Evolutionary conservation across 1,140 invertebrate genomes (phyloP).

Genomic region (Calosoma granatense): DNA sequence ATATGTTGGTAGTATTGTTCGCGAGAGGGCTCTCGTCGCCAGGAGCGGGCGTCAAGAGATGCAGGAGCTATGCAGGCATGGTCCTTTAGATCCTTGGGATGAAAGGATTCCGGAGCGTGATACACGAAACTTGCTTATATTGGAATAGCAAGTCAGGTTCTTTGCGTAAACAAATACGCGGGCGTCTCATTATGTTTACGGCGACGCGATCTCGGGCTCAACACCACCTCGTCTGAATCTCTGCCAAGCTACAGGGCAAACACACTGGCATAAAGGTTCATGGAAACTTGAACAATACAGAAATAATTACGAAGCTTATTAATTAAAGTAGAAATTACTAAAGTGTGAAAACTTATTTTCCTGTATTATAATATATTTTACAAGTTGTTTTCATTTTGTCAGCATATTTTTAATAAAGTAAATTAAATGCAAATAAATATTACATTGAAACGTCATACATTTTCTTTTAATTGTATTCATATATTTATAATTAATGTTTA

Average conservation of each 20-base stretch:
- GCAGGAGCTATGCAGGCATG: too few relatives aligned
- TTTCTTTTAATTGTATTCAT: neutral
- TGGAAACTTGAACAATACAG: too few relatives aligned
- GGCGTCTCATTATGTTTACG: neutral
- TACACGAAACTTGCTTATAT: constrained; percentile 9
- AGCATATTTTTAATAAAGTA: too few relatives aligned
- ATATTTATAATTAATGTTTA: too few relatives aligned
- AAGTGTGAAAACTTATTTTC: too few relatives aligned
- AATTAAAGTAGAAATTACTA: too few relatives aligned
- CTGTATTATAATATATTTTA: too few relatives aligned
- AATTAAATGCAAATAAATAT: too few relatives aligned
- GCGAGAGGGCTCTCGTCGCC: neutral
- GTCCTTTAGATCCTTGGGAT: neutral
- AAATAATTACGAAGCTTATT: too few relatives aligned
- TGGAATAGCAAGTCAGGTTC: constrained; percentile 5
- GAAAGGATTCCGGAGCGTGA: neutral
- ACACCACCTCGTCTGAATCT: neutral
- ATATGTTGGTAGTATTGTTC: constrained; percentile 3
- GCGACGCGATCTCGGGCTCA: neutral
- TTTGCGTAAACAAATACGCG: constrained; percentile 7
- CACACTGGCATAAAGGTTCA: too few relatives aligned
- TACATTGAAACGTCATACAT: neutral
- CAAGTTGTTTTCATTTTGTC: too few relatives aligned
- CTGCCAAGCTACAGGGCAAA: too few relatives aligned
- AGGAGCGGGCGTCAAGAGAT: neutral